Evolutionary conservation across 2,888 invertebrate species (phyloP), one percentile per base, ranked within the genome.

Genomic region (Hetaerina titia): DNA sequence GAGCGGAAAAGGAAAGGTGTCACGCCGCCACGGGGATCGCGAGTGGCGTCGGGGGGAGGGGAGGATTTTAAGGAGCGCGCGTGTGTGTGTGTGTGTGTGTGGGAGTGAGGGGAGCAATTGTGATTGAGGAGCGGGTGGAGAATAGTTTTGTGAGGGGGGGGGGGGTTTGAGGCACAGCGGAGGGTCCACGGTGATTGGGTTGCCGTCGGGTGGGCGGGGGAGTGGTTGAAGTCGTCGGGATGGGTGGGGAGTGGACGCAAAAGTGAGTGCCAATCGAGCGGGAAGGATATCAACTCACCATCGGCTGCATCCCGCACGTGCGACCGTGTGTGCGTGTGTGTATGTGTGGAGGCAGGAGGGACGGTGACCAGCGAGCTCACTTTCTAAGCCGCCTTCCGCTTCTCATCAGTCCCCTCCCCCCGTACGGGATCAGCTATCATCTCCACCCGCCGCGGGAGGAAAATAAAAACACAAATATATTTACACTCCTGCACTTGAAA

Each of bases 271-370:
- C 92, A 69, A 92, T 92, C 69, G 17, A 57, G 92, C 92, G 92
- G 92, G 69, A 92, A 92, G 92, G 92, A 69, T 92, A 92, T 64
- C 92, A 69, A 92, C 92, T 92, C 56, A 69, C 64, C 92, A 92
- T 92, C 92, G 92, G 57, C 69, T 57, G 22, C 56, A 15, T 74
- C 92, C 69, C 69, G 57, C 60, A 1, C 22, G 45, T 45, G 45
- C 45, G 45, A 45, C 45, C 4, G 45, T 45, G 45, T 45, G 4
- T 45, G 45, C 4, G 57, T 56, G 15, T n/a, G n/a, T n/a, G n/a
- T n/a, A 56, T 69, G 92, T 69, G 64, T 56, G 92, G 45, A 69
- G 31, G 90, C 64, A 17, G 64, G 25, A 31, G 88, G 88, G 90
- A 69, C 69, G 56, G 22, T 45, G 69, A 74, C 25, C 9, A 69